These are phyloP conservation scores for Gobio gobio DNA, from an alignment of 2,113 vertebrate species.

Conservation along the genomic window DNA sequence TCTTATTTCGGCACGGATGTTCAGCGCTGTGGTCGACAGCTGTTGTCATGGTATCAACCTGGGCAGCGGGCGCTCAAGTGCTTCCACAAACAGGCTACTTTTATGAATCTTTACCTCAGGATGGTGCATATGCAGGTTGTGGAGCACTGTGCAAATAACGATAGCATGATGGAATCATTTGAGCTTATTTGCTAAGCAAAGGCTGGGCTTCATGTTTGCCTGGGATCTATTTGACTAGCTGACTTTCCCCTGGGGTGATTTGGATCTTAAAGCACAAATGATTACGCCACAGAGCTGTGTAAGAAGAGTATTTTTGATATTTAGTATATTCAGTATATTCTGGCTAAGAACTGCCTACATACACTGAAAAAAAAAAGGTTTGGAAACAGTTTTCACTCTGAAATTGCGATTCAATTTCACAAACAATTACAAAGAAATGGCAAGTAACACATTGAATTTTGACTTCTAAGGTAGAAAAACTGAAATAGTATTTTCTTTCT, in stretches of 20 bases:
- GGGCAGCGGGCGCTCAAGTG: slow-evolving; percentile 8
- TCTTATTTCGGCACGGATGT: slow-evolving; percentile 59
- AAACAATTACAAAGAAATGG: no score
- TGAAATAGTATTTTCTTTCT: no score
- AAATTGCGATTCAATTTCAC: no score
- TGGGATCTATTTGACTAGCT: slow-evolving; percentile 14
- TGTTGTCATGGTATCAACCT: slow-evolving; percentile 50
- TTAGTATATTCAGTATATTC: no score
- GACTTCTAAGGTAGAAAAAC: no score
- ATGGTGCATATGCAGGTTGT: slow-evolving; percentile 34
- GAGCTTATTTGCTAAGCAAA: slow-evolving; percentile 6
- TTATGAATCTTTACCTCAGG: slow-evolving; percentile 25
- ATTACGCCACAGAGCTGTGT: neutral
- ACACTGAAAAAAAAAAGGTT: neutral
- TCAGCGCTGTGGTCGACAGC: slow-evolving; percentile 18
- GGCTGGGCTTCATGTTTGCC: neutral
- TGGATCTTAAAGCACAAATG: neutral
- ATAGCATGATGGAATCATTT: neutral
- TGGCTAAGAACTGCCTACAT: neutral
- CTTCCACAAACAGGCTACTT: slow-evolving; percentile 3
- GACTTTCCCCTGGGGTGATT: neutral
- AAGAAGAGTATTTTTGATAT: neutral
- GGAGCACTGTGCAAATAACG: slow-evolving; percentile 2
- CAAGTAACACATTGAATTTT: no score
- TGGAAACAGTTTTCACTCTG: no score